These are phyloP conservation scores for Pachliopta kotzebuea DNA, from an alignment of 2,888 invertebrate genomes.

Conservation along the genomic window DNA sequence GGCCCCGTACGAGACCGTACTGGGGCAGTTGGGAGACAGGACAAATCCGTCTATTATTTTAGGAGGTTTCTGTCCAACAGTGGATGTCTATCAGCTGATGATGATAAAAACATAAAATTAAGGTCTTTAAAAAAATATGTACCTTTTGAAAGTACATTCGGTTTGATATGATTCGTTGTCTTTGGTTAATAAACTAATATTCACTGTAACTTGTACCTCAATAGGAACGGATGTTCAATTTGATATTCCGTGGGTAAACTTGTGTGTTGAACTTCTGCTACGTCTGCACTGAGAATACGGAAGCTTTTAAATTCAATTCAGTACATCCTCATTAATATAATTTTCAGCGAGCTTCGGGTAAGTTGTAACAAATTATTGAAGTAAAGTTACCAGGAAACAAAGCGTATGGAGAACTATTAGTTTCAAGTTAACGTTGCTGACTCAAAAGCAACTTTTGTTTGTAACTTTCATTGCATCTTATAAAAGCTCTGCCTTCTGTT, in stretches of 20 bases:
- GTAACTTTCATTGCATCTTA: no score
- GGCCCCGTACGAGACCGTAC: no score
- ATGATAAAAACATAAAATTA: no score
- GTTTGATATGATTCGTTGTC: no score
- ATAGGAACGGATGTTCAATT: conserved; percentile 7
- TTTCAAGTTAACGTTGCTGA: background rate
- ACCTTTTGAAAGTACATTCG: no score
- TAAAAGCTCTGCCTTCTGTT: no score
- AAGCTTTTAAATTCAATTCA: conserved; percentile 2
- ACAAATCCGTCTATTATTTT: no score
- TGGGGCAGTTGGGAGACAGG: no score
- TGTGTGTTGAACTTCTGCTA: background rate
- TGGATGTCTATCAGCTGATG: no score
- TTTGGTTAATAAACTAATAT: no score
- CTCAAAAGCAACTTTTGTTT: background rate
- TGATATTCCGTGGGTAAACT: conserved; percentile 10
- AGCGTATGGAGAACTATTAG: background rate
- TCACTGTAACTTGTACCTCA: background rate
- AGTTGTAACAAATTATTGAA: conserved; percentile 2
- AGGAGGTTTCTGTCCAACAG: no score
- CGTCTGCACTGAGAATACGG: background rate
- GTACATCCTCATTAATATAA: conserved; percentile 6
- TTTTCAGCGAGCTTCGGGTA: conserved; percentile 3
- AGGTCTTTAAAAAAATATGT: no score
- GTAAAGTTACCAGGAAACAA: background rate